Conservation (phyloP, 2,888 invertebrate species). For the Pediacus dermestoides region DNA sequence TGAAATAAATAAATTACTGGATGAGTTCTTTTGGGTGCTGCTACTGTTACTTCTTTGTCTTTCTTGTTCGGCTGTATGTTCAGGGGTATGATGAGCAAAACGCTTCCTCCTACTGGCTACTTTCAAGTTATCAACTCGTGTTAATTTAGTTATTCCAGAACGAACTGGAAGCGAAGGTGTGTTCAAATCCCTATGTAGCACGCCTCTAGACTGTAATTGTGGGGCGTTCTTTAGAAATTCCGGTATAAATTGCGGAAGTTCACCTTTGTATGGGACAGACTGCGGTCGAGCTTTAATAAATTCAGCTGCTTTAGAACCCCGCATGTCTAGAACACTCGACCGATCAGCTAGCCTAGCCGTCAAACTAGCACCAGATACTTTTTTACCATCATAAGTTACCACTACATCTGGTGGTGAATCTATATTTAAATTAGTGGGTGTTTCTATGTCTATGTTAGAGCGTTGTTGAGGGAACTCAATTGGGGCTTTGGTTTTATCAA, state of each 20-base stretch:
- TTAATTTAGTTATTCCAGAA: conserved; percentile 47
- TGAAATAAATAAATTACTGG: conserved; percentile 10
- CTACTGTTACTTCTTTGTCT: conserved; percentile 7
- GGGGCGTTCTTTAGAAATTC: conserved; percentile 46
- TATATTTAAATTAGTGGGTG: conserved; percentile 34
- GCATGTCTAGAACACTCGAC: conserved; percentile 33
- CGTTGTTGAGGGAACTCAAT: conserved; percentile 30
- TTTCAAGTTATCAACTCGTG: conserved; percentile 42
- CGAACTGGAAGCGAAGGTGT: conserved; percentile 32
- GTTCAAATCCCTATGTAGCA: conserved; percentile 42
- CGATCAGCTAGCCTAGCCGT: conserved; percentile 45
- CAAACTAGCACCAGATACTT: conserved; percentile 64
- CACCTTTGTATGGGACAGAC: conserved; percentile 70
- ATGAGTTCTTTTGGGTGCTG: conserved; percentile 9
- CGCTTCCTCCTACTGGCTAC: conserved; percentile 31
- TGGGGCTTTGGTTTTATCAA: conserved; percentile 49
- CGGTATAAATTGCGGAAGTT: conserved; percentile 62
- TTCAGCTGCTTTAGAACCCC: conserved; percentile 55
- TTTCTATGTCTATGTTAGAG: conserved; percentile 50
- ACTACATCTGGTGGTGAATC: conserved; percentile 55
- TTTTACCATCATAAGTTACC: conserved; percentile 74
- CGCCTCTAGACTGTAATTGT: conserved; percentile 35
- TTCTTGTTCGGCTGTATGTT: conserved; percentile 36
- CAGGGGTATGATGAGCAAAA: conserved; percentile 41
- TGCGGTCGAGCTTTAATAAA: conserved; percentile 65